These are phyloP conservation scores for Philhelius pedissequus DNA, from an alignment of 2,888 invertebrate genomes.

Conservation along the genomic window DNA sequence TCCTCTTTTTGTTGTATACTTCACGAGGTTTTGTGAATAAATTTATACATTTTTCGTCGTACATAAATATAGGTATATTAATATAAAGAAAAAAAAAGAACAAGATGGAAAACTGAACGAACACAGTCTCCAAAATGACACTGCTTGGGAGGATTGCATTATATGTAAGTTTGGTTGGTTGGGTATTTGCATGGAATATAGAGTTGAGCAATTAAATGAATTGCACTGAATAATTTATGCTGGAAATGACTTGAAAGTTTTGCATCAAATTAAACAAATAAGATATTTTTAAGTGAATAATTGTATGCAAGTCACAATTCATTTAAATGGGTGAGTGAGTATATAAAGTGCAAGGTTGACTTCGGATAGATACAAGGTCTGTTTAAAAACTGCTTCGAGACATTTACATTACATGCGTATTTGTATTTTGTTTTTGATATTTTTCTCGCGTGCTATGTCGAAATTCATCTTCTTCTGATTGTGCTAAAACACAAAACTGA, in stretches of 20 bases:
- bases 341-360: background rate
- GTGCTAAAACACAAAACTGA: too few relatives aligned
- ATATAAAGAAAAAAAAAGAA: background rate
- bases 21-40: constrained; percentile 32
- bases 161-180: background rate
- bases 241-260: constrained; percentile 34
- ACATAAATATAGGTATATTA: too few relatives aligned
- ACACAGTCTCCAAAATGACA: constrained; percentile 32
- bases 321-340: background rate
- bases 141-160: background rate
- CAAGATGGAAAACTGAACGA: background rate
- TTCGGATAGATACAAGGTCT: background rate
- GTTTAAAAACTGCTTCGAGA: background rate
- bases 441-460: too few relatives aligned
- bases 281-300: constrained; percentile 19
- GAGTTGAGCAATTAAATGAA: constrained; percentile 47
- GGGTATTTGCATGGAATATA: background rate
- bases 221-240: constrained; percentile 51
- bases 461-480: too few relatives aligned
- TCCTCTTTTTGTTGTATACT: constrained; percentile 17
- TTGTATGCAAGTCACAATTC: constrained; percentile 11
- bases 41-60: constrained; percentile 30
- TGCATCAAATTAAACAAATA: constrained; percentile 17
- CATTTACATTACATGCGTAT: background rate
- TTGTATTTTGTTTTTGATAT: background rate